These are phyloP conservation scores for Batillaria attramentaria DNA, from an alignment of 1,140 invertebrate genomes.

Conservation along the genomic window DNA sequence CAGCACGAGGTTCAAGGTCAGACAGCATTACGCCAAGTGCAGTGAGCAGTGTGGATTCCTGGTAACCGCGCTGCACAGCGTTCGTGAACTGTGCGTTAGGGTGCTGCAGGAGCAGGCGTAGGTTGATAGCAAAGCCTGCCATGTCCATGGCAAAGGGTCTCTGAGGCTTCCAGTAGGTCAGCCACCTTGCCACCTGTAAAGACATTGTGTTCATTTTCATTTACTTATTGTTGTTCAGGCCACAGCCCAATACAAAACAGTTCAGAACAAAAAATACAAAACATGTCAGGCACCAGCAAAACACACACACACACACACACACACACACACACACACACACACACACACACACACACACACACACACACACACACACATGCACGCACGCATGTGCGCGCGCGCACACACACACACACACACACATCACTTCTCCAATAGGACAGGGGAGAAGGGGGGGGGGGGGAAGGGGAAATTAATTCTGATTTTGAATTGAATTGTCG, in stretches of 20 bases:
- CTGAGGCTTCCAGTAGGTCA: constrained; percentile 90
- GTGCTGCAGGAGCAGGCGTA: constrained; percentile 83
- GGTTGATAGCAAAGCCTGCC: constrained; percentile 97
- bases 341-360: too few relatives aligned
- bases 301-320: too few relatives aligned
- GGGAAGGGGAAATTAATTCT: too few relatives aligned
- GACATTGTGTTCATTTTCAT: not conserved
- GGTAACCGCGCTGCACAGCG: constrained; percentile 87
- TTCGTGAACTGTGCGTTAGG: constrained; percentile 87
- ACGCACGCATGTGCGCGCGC: not conserved
- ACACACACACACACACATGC: not conserved
- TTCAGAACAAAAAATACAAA: constrained; percentile 85
- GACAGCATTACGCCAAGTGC: constrained; percentile 84
- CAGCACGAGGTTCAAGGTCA: constrained; percentile 90
- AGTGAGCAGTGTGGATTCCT: constrained; percentile 91
- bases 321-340: too few relatives aligned
- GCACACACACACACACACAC: not conserved
- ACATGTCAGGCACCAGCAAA: too few relatives aligned
- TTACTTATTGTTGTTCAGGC: constrained; percentile 60
- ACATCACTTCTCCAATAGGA: constrained; percentile 90
- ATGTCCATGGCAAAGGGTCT: constrained; percentile 97
- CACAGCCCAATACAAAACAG: constrained; percentile 93
- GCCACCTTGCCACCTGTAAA: constrained; percentile 84
- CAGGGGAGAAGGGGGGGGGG: too few relatives aligned
- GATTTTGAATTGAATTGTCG: too few relatives aligned